These are phyloP conservation scores for Cotesia congregata DNA, from an alignment of 2,888 invertebrate species.

Conservation along the genomic window DNA sequence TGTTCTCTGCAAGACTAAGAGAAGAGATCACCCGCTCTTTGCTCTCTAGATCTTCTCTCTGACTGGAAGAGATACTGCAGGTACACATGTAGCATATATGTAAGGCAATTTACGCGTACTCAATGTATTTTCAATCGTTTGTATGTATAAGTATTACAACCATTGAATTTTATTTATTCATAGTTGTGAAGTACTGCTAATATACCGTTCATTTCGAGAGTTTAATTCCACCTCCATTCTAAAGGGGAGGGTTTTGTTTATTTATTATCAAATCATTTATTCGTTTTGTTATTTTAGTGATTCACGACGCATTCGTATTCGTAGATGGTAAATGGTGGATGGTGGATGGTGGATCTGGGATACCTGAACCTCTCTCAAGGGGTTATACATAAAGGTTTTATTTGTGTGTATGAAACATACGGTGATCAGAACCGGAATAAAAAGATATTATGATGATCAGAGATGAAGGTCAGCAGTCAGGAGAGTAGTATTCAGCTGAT, in stretches of 20 bases:
- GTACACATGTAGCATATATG: background rate
- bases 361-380: slow-evolving; percentile 1
- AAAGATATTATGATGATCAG: slow-evolving; percentile 1
- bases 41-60: slow-evolving; percentile 24
- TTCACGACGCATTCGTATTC: background rate
- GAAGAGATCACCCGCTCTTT: slow-evolving; percentile 26
- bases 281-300: slow-evolving; percentile 27
- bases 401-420: background rate
- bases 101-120: slow-evolving; percentile 40
- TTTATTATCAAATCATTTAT: slow-evolving; percentile 3
- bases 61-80: background rate
- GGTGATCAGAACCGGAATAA: slow-evolving; percentile 19
- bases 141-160: slow-evolving; percentile 1
- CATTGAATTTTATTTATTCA: slow-evolving; percentile 22
- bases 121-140: slow-evolving; percentile 41
- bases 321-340: no score
- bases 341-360: background rate
- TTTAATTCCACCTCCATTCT: slow-evolving; percentile 37
- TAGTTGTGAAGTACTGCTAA: slow-evolving; percentile 30
- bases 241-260: slow-evolving; percentile 15
- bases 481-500: slow-evolving; percentile 20
- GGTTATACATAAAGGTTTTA: background rate
- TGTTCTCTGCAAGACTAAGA: slow-evolving; percentile 1
- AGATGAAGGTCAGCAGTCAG: slow-evolving; percentile 8
- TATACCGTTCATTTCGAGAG: slow-evolving; percentile 41